Evolutionary conservation across 1,140 invertebrate species (phyloP), one percentile per base, ranked within the genome.

Genomic region (Mactra quadrangularis): DNA sequence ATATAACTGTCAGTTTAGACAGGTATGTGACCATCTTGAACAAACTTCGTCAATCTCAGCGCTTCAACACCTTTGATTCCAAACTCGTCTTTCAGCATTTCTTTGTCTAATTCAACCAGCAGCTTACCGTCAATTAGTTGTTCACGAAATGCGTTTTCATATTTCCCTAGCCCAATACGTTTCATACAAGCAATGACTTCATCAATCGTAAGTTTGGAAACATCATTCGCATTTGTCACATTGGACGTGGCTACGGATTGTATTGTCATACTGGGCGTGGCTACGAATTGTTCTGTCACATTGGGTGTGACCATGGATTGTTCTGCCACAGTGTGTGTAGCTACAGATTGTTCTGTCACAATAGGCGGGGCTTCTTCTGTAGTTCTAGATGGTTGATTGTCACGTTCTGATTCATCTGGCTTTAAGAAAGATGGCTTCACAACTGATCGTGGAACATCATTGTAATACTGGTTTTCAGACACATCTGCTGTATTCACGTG

Each of bases 41-140:
- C 71, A 47, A 74, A 57, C 53, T 57, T 74, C 11, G n/a, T 7
- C 35, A 74, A 74, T 3, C 71, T 9, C 4, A 55, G 13, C 9
- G 55, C 71, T 59, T 57, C 53, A 41, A 74, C 41, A 25, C 47
- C 47, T 33, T 41, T 74, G 19, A 74, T 33, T 22, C 71, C 52
- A 41, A 74, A 41, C 38, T 57, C 71, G 3, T 59, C 29, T 33
- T 17, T n/a, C 9, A 74, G 59, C 22, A 35, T 41, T 0, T 74
- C 52, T 11, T 31, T 47, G 22, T 33, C 41, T 7, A 74, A 53
- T 27, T 52, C 45, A 13, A 33, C 33, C 33, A 74, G 59, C 4
- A 74, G 25, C 33, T 38, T 50, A 9, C 71, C 71, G 25, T 74
- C 71, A 35, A 74, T 27, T 47, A 27, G 33, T n/a, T 59, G 35